Evolutionary conservation across 2,888 invertebrate genomes (phyloP), one percentile per base, ranked within the genome.

Genomic region (Deroplatys truncata): DNA sequence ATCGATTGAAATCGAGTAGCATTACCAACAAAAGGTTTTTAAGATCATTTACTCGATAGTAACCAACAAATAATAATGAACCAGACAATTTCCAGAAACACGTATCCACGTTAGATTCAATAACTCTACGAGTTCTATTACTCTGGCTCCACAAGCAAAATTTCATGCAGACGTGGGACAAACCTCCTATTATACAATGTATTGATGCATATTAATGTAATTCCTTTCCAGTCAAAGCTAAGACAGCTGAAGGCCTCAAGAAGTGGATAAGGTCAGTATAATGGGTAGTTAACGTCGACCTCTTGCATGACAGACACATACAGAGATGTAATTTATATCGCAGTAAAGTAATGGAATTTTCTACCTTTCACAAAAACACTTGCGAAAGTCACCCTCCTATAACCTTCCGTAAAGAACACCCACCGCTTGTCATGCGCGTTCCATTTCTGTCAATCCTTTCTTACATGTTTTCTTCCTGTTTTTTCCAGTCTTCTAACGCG

Each of bases 361-460:
- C 56, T 20, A 20, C 56, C 56, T 72, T 72, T 72, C 56, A 72
- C 56, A 72, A 20, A 72, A 72, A 20, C 56, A 72, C 56, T 72
- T 72, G 56, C 56, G 56, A 72, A 72, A 72, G 56, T 72, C 82
- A 87, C 28, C n/a, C 85, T 85, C 31, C 20, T 35, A 13, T 49
- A 72, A 72, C 56, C 20, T 72, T 72, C 56, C 25, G 25, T 72
- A 72, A 16, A 72, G 25, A 20, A 72, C 56, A 72, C 56, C 56
- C 56, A 72, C 56, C 8, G 7, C 29, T 83, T 35, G 43, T 82
- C 87, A 83, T 87, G 87, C 25, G 35, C 35, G 87, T 87, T 83
- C 87, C 83, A 87, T 87, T 87, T 87, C 87, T 87, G 87, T 87
- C 87, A 87, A 87, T 87, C 82, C 35, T 72, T 31, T 87, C 87